A percentile compares a stretch with the other conserved stretches of the same genome.
These are phyloP conservation scores for Patiria miniata DNA, from an alignment of 35 echinoderm and acorn worm genomes.

Conservation along the genomic window DNA sequence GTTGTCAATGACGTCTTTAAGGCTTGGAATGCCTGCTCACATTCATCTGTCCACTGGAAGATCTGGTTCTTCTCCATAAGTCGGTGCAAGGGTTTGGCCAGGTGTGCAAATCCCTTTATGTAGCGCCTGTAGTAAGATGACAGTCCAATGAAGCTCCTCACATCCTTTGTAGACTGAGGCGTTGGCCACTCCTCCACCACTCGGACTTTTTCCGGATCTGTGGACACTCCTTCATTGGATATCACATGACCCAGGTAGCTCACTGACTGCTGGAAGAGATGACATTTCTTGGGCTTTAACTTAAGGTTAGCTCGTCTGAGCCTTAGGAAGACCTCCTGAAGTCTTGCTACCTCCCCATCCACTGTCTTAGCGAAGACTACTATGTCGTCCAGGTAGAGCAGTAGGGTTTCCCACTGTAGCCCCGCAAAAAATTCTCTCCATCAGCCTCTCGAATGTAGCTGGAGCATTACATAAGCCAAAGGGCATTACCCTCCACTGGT, in stretches of 20 bases:
- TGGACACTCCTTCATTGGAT: constrained; percentile 18
- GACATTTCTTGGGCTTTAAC: constrained; percentile 54
- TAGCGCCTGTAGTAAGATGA: constrained; percentile 40
- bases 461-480: too few relatives aligned
- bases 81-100: constrained; percentile 49
- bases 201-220: constrained; percentile 52
- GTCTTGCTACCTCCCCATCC: constrained; percentile 18
- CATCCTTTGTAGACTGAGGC: too few relatives aligned
- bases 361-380: too few relatives aligned
- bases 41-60: constrained; percentile 42
- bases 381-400: too few relatives aligned
- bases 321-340: constrained; percentile 30
- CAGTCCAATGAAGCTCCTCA: constrained; percentile 47
- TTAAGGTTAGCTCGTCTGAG: constrained; percentile 34
- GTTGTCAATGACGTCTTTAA: constrained; percentile 36
- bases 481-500: too few relatives aligned
- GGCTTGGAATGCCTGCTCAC: constrained; percentile 21
- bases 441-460: too few relatives aligned
- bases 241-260: constrained; percentile 45
- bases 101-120: constrained; percentile 26
- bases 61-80: too few relatives aligned
- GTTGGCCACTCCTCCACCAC: too few relatives aligned
- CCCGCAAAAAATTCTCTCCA: constrained; percentile 52
- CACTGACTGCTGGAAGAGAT: too few relatives aligned
- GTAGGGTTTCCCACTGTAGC: constrained; percentile 12